phyloP scores from a whole-genome alignment of 2,113 vertebrate genomes.

The Siniperca chuatsi region DNA sequence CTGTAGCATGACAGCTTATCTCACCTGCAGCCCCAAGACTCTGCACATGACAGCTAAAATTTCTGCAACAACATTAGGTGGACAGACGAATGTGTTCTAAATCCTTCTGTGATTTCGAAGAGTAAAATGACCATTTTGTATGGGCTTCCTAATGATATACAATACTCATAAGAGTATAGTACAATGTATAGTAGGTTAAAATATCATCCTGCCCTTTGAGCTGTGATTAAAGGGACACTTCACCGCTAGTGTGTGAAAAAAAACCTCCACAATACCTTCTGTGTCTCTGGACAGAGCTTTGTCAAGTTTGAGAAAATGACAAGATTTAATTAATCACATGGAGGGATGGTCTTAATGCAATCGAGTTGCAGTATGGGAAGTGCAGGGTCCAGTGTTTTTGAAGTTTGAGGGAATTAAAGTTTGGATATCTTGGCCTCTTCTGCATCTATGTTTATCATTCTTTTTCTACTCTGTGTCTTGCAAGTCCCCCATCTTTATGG shows the following conservation, averaged over 20 bases:
- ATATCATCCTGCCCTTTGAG: neutral
- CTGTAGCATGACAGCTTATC: slow-evolving; percentile 72
- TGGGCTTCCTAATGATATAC: neutral
- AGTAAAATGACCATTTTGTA: neutral
- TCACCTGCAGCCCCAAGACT: slow-evolving; percentile 62
- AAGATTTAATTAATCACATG: neutral
- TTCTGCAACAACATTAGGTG: slow-evolving; percentile 39
- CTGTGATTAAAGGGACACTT: neutral
- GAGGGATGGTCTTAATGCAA: neutral
- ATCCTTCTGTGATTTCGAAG: neutral
- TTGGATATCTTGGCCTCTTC: neutral
- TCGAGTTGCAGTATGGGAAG: neutral
- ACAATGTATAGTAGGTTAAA: neutral
- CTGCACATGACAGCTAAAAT: slow-evolving; percentile 21
- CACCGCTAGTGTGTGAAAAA: neutral
- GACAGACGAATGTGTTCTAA: slow-evolving; percentile 5
- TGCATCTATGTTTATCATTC: no score
- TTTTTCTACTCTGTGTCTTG: neutral
- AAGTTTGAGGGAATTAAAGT: neutral
- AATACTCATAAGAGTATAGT: no score
- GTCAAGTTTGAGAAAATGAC: neutral
- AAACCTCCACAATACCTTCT: neutral
- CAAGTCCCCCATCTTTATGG: neutral
- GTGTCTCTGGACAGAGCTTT: neutral
- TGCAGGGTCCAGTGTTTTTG: neutral